phyloP scores from a whole-genome alignment of 2,797 vertebrate genomes.

The Mycteria americana region DNA sequence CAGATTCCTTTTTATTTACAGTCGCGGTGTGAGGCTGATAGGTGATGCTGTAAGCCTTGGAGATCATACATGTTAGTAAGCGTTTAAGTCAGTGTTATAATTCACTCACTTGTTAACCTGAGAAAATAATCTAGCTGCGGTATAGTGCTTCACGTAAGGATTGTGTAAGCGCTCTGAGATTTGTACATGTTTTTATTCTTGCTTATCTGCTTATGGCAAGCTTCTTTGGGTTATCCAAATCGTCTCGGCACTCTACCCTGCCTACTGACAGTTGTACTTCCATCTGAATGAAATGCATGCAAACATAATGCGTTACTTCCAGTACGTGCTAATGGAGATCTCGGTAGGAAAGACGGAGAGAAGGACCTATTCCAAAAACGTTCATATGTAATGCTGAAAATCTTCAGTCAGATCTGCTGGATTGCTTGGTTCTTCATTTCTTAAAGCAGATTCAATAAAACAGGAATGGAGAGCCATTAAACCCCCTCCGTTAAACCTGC shows the following conservation, averaged over 20 bases:
- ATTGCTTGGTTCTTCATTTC: neutral
- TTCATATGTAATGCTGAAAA: neutral
- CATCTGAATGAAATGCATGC: slow-evolving; percentile 29
- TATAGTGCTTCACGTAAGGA: neutral
- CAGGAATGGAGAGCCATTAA: neutral
- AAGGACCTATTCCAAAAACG: neutral
- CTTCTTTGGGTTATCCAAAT: slow-evolving; percentile 54
- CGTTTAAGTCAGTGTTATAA: slow-evolving; percentile 32
- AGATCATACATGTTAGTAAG: slow-evolving; percentile 68
- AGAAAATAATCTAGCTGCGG: slow-evolving; percentile 28
- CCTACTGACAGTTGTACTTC: slow-evolving; percentile 36
- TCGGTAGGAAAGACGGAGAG: neutral
- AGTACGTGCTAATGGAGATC: neutral
- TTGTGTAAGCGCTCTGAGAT: neutral
- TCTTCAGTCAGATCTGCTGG: neutral
- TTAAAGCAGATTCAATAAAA: neutral
- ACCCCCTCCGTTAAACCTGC: neutral
- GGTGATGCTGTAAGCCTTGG: slow-evolving; percentile 15
- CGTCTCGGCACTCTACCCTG: neutral
- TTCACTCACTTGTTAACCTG: slow-evolving; percentile 38
- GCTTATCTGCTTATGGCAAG: slow-evolving; percentile 66
- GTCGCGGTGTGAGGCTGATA: neutral
- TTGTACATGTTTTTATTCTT: slow-evolving; percentile 33
- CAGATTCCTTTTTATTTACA: neutral
- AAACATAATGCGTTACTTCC: neutral